These are phyloP conservation scores for Neogobius melanostomus DNA, from an alignment of 2,113 vertebrate species.

Conservation along the genomic window DNA sequence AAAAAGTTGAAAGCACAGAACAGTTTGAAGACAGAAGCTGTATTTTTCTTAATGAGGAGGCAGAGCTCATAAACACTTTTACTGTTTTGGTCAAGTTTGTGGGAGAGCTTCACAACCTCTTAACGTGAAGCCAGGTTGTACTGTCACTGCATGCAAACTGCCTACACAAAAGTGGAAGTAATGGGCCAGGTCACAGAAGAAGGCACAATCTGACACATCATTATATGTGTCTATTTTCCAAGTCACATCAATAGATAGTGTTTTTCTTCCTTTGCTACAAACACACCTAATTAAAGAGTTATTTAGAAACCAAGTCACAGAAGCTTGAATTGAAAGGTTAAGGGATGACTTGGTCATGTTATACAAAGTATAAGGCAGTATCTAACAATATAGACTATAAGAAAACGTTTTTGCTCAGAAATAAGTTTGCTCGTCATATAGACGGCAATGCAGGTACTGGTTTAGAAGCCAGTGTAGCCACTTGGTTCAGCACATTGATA, in stretches of 20 bases:
- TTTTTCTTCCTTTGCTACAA: constrained; percentile 11
- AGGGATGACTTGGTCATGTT: neutral
- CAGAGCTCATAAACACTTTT: constrained; percentile 24
- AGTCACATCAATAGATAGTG: constrained; percentile 7
- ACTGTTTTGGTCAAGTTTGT: constrained; percentile 32
- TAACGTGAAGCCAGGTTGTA: constrained; percentile 25
- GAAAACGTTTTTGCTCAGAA: neutral
- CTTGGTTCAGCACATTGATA: no score
- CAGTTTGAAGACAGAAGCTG: constrained; percentile 15
- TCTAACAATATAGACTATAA: neutral
- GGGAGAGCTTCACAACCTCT: constrained; percentile 30
- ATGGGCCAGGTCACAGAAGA: constrained; percentile 37
- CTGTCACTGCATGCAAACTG: constrained; percentile 26
- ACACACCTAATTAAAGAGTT: constrained; percentile 18
- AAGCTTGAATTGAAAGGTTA: neutral
- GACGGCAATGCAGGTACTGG: neutral
- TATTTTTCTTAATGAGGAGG: constrained; percentile 32
- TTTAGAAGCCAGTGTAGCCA: no score
- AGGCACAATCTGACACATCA: constrained; percentile 38
- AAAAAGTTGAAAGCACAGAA: constrained; percentile 17
- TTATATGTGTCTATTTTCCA: constrained; percentile 16
- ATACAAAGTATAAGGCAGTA: neutral
- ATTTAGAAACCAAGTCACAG: constrained; percentile 13
- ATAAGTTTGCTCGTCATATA: no score
- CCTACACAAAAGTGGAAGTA: constrained; percentile 23